Base-by-base conservation (phyloP, 2,797 vertebrate genomes). In the Epinephelus coioides region DNA sequence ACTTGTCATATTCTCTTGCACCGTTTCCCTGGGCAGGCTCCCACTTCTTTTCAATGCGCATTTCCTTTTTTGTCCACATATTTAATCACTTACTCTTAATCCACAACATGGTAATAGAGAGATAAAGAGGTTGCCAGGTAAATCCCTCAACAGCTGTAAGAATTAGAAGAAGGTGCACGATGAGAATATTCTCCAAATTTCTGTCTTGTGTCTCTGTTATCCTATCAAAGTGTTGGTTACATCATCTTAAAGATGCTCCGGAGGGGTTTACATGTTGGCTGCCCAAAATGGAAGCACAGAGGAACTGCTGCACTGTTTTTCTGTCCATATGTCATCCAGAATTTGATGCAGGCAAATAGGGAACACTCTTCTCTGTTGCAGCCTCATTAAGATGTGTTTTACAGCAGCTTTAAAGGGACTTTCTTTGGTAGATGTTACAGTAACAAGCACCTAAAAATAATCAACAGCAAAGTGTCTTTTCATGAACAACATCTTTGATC, bases 361-460 rank as follows among this genome's bases (percentile, higher is more conserved):
- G 21, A 59, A 13, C 3, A n/a, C 8, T 23, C 13, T 1, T 72
- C 38, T 18, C 4, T 34, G 17, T n/a, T 30, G 53, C n/a, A 44
- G 4, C 2, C 2, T 30, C 2, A 47, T 67, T 69, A 53, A 69
- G 10, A 55, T 4, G 2, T 11, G 6, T 68, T 57, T 63, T 46
- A 34, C 13, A 61, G 21, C 50, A 64, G 44, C 15, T 64, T 61
- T 51, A 60, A 73, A 67, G 6, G 1, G 30, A 59, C 63, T 53
- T 69, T 72, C 34, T 76, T 60, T 59, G 65, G 15, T 23, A 23
- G 27, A 81, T 63, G 27, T 27, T 27, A 27, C 27, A 76, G 73
- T 34, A 77, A 59, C 19, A 34, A 54, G 55, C 60, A 62, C 68
- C 68, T 68, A 51, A 55, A 78, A 69, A 73, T 40, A 85, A 69